Conservation (phyloP, 2,888 invertebrate species). For the Agrilus biguttatus region DNA sequence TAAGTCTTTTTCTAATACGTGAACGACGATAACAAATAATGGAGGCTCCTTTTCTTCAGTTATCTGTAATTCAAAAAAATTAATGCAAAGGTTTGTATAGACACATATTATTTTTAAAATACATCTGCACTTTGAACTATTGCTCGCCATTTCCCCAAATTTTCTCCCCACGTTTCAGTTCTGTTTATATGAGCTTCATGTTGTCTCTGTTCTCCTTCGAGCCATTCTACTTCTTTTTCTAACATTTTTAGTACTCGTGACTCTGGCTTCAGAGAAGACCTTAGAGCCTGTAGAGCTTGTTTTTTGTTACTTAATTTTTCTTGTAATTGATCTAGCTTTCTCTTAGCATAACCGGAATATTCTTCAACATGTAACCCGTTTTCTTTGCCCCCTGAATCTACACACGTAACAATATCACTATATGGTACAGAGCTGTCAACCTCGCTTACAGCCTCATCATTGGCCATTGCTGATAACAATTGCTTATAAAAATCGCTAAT, state of each 20-base stretch:
- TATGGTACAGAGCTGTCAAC: slow-evolving; percentile 32
- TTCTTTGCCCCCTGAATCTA: slow-evolving; percentile 39
- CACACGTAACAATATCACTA: slow-evolving; percentile 42
- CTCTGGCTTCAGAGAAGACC: slow-evolving; percentile 69
- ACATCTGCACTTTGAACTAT: slow-evolving; percentile 73
- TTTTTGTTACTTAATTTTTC: slow-evolving; percentile 74
- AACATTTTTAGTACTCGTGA: slow-evolving; percentile 65
- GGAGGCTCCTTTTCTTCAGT: slow-evolving; percentile 39
- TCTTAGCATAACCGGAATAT: slow-evolving; percentile 67
- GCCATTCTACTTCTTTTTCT: slow-evolving; percentile 70
- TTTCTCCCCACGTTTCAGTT: slow-evolving; percentile 83
- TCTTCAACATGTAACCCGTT: slow-evolving; percentile 53
- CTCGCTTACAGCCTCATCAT: slow-evolving; percentile 34
- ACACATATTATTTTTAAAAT: slow-evolving; percentile 9
- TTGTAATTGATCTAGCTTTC: slow-evolving; percentile 69
- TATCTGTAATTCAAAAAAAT: slow-evolving; percentile 15
- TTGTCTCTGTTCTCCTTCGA: slow-evolving; percentile 66
- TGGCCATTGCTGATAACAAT: slow-evolving; percentile 50
- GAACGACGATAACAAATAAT: slow-evolving; percentile 67
- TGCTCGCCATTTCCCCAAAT: slow-evolving; percentile 77
- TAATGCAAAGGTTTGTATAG: background rate
- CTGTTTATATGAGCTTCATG: slow-evolving; percentile 72
- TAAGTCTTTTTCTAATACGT: slow-evolving; percentile 52
- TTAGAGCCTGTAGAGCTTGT: slow-evolving; percentile 69
- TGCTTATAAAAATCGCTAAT: slow-evolving; percentile 74